Conservation (phyloP, 2,888 invertebrate species). For the Caenorhabditis auriculariae region DNA sequence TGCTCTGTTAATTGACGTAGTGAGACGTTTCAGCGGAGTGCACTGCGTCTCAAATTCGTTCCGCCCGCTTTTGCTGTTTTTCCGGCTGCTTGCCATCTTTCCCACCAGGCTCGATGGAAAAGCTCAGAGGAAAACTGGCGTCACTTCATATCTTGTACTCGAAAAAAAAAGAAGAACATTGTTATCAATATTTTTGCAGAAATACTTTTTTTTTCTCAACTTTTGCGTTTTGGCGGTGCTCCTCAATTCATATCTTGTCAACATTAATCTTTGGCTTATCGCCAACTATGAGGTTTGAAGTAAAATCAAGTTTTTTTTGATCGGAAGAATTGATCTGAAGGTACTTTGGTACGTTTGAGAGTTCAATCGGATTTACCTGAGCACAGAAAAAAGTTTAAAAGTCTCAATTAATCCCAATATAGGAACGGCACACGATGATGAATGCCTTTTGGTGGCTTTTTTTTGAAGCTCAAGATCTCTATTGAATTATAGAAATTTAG, state of each 20-base stretch:
- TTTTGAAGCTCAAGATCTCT: no score
- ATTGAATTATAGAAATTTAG: no score
- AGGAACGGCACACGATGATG: no score
- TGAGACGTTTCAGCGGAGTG: constrained; percentile 30
- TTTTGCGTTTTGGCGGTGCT: constrained; percentile 32
- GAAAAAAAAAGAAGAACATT: not conserved
- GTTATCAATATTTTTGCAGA: constrained; percentile 15
- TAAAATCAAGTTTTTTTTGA: not conserved
- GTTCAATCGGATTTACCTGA: not conserved
- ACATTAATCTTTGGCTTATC: constrained; percentile 36
- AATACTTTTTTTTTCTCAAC: constrained; percentile 31
- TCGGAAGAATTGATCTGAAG: not conserved
- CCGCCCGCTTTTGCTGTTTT: constrained; percentile 39
- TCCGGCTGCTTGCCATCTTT: constrained; percentile 44
- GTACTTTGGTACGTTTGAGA: not conserved
- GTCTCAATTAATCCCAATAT: no score
- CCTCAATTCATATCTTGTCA: constrained; percentile 47
- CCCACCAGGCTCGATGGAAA: constrained; percentile 31
- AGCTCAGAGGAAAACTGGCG: constrained; percentile 2
- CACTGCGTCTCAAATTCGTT: constrained; percentile 46
- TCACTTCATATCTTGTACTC: constrained; percentile 2
- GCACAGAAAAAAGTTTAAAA: no score
- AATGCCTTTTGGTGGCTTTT: no score
- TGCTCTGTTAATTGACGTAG: no score
- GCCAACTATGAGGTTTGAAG: constrained; percentile 32